These are phyloP conservation scores for Stenchaetothrips biformis DNA, from an alignment of 2,888 invertebrate species.

Conservation along the genomic window DNA sequence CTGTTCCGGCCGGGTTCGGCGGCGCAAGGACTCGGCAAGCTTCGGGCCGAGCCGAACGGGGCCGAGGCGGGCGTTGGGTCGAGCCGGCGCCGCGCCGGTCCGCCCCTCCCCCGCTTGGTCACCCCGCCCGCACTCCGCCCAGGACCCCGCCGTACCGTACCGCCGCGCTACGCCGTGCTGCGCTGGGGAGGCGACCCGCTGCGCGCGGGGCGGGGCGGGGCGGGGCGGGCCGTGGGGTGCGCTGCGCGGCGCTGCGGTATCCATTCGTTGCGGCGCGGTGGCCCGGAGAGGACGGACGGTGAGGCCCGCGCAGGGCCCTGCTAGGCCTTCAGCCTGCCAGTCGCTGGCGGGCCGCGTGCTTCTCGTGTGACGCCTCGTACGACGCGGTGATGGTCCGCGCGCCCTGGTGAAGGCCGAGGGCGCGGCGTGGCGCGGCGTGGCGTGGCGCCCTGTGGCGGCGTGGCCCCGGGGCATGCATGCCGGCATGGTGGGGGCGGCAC, in stretches of 20 bases:
- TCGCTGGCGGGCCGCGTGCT: no score
- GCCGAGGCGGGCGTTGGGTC: conserved; percentile 41
- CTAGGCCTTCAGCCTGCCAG: background rate
- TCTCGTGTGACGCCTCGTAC: no score
- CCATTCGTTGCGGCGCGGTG: conserved; percentile 4
- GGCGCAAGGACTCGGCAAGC: conserved; percentile 29
- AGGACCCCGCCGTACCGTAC: no score
- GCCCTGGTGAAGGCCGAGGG: background rate
- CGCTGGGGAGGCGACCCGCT: no score
- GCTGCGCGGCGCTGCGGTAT: background rate
- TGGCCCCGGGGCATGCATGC: background rate
- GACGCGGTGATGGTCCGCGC: no score
- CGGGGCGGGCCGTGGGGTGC: background rate
- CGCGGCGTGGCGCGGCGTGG: background rate
- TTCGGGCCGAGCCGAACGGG: conserved; percentile 43
- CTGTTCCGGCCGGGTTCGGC: background rate
- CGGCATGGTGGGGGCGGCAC: background rate
- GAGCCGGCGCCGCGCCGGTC: conserved; percentile 2
- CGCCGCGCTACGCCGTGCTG: no score
- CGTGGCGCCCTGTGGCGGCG: background rate
- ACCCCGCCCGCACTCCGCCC: no score
- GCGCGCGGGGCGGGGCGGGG: background rate
- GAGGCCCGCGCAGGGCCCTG: background rate
- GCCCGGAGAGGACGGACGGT: background rate
- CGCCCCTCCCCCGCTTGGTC: background rate